Conservation (phyloP, 2,888 invertebrate genomes). For the Trichopria drosophilae region DNA sequence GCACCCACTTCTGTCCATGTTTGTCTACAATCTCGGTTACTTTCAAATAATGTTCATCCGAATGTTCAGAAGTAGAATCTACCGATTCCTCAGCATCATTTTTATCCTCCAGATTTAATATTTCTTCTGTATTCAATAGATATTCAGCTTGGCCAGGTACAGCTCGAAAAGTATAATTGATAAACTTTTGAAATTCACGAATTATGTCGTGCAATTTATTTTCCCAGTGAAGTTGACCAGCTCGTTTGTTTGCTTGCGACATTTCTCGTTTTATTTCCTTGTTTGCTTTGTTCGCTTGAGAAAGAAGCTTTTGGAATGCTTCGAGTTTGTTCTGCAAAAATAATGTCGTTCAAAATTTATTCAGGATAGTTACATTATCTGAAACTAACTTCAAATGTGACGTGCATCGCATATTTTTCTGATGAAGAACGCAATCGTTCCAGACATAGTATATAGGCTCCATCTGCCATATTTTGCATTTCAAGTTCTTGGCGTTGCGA, state of each 20-base stretch:
- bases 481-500: slow-evolving; percentile 38
- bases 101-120: slow-evolving; percentile 22
- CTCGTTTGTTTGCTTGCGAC: slow-evolving; percentile 14
- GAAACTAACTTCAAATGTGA: slow-evolving; percentile 39
- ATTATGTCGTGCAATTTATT: slow-evolving; percentile 53
- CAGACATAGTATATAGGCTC: slow-evolving; percentile 39
- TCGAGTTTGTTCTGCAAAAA: slow-evolving; percentile 39
- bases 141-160: slow-evolving; percentile 61
- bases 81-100: too few relatives aligned
- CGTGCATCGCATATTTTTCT: slow-evolving; percentile 38
- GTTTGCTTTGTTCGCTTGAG: slow-evolving; percentile 31
- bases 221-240: slow-evolving; percentile 45
- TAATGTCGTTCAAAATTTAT: slow-evolving; percentile 7
- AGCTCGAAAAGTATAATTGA: slow-evolving; percentile 58
- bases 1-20: slow-evolving; percentile 34
- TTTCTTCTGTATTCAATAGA: slow-evolving; percentile 45
- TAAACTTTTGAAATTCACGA: slow-evolving; percentile 61
- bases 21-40: slow-evolving; percentile 35
- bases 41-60: too few relatives aligned
- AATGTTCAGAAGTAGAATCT: too few relatives aligned
- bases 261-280: slow-evolving; percentile 25
- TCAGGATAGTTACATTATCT: too few relatives aligned
- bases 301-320: slow-evolving; percentile 36
- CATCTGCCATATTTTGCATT: slow-evolving; percentile 39
- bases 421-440: slow-evolving; percentile 41